phyloP scores from a whole-genome alignment of 92 coral and sea anemone species.

The Heliopora coerulea region DNA sequence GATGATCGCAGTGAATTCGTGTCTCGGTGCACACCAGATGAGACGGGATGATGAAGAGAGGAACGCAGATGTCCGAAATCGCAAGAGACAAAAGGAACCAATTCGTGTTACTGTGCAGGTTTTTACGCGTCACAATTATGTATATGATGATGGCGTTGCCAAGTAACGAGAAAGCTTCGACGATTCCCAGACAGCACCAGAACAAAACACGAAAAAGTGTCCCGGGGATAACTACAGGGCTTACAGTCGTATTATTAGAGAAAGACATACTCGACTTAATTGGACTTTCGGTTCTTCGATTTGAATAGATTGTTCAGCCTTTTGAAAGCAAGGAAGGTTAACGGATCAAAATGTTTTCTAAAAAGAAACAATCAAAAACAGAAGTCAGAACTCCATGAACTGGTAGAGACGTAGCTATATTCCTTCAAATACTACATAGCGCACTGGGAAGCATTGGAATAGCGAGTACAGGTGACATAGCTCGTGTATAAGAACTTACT shows the following conservation, averaged over 20 bases:
- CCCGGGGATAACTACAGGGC: not conserved
- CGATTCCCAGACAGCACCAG: conserved; percentile 51
- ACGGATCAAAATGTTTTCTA: too few species aligned
- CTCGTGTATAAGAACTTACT: too few species aligned
- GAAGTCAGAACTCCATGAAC: too few species aligned
- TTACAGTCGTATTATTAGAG: not conserved
- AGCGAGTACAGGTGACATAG: too few species aligned
- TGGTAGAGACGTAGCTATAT: too few species aligned
- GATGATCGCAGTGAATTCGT: conserved; percentile 37
- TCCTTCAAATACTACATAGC: too few species aligned
- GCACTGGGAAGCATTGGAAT: too few species aligned
- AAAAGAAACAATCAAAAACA: too few species aligned
- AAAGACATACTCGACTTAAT: too few species aligned
- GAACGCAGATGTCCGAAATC: conserved; percentile 69
- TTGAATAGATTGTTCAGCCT: too few species aligned
- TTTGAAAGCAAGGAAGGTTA: too few species aligned
- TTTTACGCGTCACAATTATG: conserved; percentile 48
- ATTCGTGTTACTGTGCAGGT: conserved; percentile 63
- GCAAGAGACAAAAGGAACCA: conserved; percentile 76
- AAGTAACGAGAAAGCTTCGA: conserved; percentile 58
- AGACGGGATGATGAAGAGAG: conserved; percentile 65
- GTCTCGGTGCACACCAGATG: conserved; percentile 55
- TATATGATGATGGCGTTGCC: conserved; percentile 72
- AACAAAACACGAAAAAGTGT: conserved; percentile 44
- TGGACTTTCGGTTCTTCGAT: too few species aligned